phyloP scores from a whole-genome alignment of 2,113 vertebrate genomes.

The Myiopsitta monachus region DNA sequence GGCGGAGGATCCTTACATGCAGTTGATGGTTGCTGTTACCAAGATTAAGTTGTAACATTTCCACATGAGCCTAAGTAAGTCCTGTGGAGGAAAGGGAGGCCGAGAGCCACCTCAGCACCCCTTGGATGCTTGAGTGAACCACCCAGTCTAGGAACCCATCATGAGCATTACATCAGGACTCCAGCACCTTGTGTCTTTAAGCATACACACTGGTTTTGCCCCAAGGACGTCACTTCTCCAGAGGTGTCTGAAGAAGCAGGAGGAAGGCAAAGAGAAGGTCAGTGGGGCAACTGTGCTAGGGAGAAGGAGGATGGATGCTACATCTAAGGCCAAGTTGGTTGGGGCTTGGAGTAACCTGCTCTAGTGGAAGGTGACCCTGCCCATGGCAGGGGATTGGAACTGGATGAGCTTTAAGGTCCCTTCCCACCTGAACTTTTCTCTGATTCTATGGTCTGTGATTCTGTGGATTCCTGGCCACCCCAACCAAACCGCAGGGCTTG shows the following conservation, averaged over 20 bases:
- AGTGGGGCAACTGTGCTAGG: neutral
- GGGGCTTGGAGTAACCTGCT: neutral
- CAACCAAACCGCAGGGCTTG: neutral
- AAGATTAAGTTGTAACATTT: neutral
- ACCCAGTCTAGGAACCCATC: neutral
- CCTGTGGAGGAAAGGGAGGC: neutral
- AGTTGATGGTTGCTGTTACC: neutral
- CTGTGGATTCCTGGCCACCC: neutral
- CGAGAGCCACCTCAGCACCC: neutral
- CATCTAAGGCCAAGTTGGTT: neutral
- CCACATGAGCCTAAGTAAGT: neutral
- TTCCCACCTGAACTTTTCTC: neutral
- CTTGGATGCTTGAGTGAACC: neutral
- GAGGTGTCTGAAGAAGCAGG: neutral
- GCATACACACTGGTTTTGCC: neutral
- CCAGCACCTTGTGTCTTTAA: neutral
- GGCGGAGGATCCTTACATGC: neutral
- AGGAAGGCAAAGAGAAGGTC: neutral
- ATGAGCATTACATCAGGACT: neutral
- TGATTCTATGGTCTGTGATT: neutral
- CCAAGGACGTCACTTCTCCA: neutral
- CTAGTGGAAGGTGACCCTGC: neutral
- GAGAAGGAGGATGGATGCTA: fast-evolving
- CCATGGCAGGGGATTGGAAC: neutral
- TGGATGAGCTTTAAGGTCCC: neutral